Conservation (phyloP, 2,113 vertebrate genomes). For the Stegostoma tigrinum region DNA sequence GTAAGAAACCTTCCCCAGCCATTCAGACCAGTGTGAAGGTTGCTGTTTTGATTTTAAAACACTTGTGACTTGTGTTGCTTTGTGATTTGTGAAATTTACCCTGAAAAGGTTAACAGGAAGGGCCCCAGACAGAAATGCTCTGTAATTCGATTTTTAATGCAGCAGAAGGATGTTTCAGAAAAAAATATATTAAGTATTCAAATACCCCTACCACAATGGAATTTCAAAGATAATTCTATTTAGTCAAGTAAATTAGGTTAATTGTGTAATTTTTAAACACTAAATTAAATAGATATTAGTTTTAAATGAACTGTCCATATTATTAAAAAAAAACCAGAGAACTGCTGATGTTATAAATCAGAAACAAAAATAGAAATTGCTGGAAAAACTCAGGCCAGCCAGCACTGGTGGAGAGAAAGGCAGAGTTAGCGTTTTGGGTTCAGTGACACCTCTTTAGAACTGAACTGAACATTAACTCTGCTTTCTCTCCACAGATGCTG, state of each 20-base stretch:
- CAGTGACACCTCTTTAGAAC: too few relatives aligned
- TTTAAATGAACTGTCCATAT: background rate
- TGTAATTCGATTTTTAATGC: conserved; percentile 4
- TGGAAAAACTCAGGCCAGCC: too few relatives aligned
- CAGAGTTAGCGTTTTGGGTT: too few relatives aligned
- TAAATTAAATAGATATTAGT: background rate
- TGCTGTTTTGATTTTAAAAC: background rate
- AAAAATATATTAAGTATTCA: background rate
- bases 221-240: background rate
- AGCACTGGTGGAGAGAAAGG: too few relatives aligned
- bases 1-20: background rate
- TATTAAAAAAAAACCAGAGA: too few relatives aligned
- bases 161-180: background rate
- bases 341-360: too few relatives aligned
- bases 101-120: background rate
- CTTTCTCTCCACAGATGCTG: too few relatives aligned
- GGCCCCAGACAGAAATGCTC: background rate
- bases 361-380: too few relatives aligned
- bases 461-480: too few relatives aligned
- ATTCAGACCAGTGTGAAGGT: background rate
- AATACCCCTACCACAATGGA: background rate
- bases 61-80: background rate
- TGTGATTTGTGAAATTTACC: background rate
- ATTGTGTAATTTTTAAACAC: background rate
- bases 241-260: background rate